These are phyloP conservation scores for Phengaris alcon DNA, from an alignment of 2,888 invertebrate genomes.

Conservation along the genomic window DNA sequence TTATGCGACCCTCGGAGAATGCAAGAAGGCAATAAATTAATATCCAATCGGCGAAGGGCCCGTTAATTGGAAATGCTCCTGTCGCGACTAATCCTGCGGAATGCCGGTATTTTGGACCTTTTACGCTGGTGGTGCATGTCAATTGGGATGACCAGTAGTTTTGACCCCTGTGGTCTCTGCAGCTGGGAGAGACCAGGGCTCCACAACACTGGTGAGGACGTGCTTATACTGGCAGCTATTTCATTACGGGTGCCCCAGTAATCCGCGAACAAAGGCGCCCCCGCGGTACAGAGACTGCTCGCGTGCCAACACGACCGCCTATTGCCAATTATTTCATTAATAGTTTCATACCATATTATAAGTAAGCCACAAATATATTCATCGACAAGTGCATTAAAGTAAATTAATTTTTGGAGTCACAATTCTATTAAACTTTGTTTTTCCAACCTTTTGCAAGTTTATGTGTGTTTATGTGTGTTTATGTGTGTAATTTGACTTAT, in stretches of 20 bases:
- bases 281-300: conserved; percentile 36
- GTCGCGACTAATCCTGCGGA: conserved; percentile 47
- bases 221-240: conserved; percentile 56
- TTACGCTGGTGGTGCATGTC: no score
- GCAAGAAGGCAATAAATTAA: conserved; percentile 44
- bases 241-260: conserved; percentile 49
- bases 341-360: background rate
- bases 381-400: background rate
- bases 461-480: no score
- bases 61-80: conserved; percentile 46
- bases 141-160: background rate
- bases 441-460: no score
- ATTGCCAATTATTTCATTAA: conserved; percentile 37
- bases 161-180: background rate
- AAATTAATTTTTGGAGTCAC: background rate
- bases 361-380: background rate
- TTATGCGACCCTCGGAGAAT: conserved; percentile 12
- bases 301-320: conserved; percentile 44
- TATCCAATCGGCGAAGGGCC: conserved; percentile 44
- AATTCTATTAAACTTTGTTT: background rate
- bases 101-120: conserved; percentile 39
- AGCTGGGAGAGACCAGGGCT: background rate
- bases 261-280: conserved; percentile 46
- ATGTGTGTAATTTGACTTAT: no score
- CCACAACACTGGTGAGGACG: background rate